phyloP scores from a whole-genome alignment of 2,888 invertebrate genomes.

The Ophion ellenae region DNA sequence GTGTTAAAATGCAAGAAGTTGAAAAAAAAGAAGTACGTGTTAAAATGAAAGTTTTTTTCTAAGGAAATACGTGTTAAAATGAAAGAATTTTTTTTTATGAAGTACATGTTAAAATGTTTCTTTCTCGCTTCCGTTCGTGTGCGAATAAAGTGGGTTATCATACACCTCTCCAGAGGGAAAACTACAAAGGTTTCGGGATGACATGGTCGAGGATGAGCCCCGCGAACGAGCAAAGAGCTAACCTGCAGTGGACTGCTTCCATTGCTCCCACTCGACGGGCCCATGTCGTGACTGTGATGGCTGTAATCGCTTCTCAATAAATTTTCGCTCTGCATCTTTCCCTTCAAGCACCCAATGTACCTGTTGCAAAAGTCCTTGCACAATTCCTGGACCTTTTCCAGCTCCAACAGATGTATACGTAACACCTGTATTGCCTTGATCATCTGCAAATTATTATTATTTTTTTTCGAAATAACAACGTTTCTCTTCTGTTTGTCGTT shows the following conservation, averaged over 20 bases:
- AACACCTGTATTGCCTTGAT: slow-evolving; percentile 95
- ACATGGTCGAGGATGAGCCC: slow-evolving; percentile 61
- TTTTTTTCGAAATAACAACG: slow-evolving; percentile 55
- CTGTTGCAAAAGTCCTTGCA: slow-evolving; percentile 97
- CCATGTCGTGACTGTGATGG: slow-evolving; percentile 83
- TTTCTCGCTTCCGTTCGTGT: slow-evolving; percentile 20
- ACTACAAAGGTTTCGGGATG: slow-evolving; percentile 80
- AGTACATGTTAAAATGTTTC: not conserved
- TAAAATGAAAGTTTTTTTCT: too few species aligned
- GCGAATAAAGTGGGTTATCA: slow-evolving; percentile 68
- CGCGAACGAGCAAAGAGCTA: slow-evolving; percentile 78
- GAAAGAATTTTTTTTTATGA: not conserved
- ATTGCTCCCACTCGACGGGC: slow-evolving; percentile 82
- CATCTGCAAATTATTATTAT: slow-evolving; percentile 86
- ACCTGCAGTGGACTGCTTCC: slow-evolving; percentile 83
- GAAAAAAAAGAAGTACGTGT: not conserved
- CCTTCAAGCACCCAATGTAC: slow-evolving; percentile 95
- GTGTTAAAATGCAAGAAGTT: too few species aligned
- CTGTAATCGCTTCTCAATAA: slow-evolving; percentile 92
- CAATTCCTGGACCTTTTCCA: slow-evolving; percentile 97
- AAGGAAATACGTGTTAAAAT: too few species aligned
- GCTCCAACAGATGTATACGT: slow-evolving; percentile 94
- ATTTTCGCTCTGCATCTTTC: slow-evolving; percentile 96
- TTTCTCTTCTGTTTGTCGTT: slow-evolving; percentile 55
- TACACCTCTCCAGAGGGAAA: slow-evolving; percentile 80